These are phyloP conservation scores for Melitaea athalia DNA, from an alignment of 2,888 invertebrate species.

Conservation along the genomic window DNA sequence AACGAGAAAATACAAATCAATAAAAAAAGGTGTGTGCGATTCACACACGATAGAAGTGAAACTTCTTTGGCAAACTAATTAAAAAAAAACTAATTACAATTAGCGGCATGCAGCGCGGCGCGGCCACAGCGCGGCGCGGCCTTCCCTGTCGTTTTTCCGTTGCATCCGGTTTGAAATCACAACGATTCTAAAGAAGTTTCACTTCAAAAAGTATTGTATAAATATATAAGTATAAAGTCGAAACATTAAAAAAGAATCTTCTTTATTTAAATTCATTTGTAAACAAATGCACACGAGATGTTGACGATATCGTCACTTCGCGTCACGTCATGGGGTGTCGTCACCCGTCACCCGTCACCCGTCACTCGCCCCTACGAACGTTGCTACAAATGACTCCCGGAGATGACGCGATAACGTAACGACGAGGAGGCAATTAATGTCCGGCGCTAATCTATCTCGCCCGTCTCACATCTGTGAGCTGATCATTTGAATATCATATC, in stretches of 20 bases:
- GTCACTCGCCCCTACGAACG: constrained; percentile 12
- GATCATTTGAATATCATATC: constrained; percentile 51
- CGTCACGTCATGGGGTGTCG: constrained; percentile 15
- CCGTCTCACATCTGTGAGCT: constrained; percentile 42
- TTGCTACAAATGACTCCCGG: constrained; percentile 25
- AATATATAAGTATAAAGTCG: no score
- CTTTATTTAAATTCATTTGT: constrained; percentile 7
- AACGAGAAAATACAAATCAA: no score
- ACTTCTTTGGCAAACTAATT: no score
- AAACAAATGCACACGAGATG: constrained; percentile 1
- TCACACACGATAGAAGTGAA: no score
- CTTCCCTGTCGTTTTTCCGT: no score
- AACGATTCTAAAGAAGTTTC: no score
- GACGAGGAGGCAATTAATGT: constrained; percentile 26
- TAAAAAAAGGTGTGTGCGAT: no score
- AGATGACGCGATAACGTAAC: constrained; percentile 27
- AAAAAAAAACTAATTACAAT: no score
- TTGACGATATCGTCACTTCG: constrained; percentile 12
- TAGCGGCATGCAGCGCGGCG: no score
- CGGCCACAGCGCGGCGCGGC: no score
- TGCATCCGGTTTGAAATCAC: no score
- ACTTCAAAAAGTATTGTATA: no score
- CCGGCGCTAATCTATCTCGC: constrained; percentile 25
- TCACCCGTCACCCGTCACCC: neutral
- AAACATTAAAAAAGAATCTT: neutral